Base-by-base conservation (phyloP, 2,888 invertebrate species). In the Antitype chi region DNA sequence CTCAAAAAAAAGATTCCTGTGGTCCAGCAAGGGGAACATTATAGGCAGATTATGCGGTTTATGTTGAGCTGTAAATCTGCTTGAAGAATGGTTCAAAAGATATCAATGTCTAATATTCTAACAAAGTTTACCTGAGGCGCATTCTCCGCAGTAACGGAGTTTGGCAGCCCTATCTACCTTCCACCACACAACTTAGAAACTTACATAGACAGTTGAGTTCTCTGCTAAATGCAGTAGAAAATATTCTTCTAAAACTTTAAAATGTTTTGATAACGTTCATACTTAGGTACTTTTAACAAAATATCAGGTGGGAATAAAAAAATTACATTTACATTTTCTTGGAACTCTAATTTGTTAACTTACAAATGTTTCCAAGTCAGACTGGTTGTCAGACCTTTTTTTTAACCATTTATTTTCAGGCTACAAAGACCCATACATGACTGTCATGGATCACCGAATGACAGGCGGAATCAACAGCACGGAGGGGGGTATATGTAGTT, bases 191-290 rank as follows among this genome's bases (percentile, higher is more conserved):
- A 74, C 55, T 78, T 64, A 64, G 49, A 69, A 74, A 77, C 71
- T 69, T 71, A 60, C 52, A 52, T 17, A 47, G 71, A 71, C 82
- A 60, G 68, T 68, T 63, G 60, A 77, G 59, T 55, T 75, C 55
- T 47, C n/a, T 28, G 43, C 25, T 64, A 64, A 78, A 74, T 74
- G 71, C 74, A 64, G 78, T 52, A 69, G 32, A 69, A 74, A 82
- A 78, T 74, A 70, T 77, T 66, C 6, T 8, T 71, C 28, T n/a
- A 17, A 64, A 74, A 77, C 15, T 52, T 69, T 49, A 11, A 60
- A 63, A 75, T 75, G 47, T 68, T 81, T 53, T 49, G n/a, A 8
- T 63, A 53, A 64, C 15, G 8, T 60, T 57, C 8, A 43, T 60
- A 28, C 32, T 6, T 49, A 5, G 38, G 38, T 38, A 38, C 32